phyloP scores from a whole-genome alignment of 2,113 vertebrate species.

The Paratilapia polleni region DNA sequence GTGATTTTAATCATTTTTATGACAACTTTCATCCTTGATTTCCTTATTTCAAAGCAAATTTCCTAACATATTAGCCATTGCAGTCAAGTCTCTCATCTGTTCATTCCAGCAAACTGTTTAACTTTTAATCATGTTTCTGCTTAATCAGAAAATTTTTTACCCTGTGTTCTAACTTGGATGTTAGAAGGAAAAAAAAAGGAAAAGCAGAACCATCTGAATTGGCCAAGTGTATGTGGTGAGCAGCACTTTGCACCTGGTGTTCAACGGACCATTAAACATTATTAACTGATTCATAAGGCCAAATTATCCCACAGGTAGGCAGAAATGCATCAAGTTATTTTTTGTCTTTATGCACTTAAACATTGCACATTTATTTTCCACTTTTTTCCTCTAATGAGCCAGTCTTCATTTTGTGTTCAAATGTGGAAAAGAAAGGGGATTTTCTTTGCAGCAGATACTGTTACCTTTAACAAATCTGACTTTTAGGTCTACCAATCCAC shows the following conservation, averaged over 20 bases:
- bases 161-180: neutral
- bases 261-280: conserved; percentile 14
- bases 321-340: neutral
- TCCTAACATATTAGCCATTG: neutral
- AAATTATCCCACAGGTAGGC: neutral
- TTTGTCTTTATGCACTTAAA: neutral
- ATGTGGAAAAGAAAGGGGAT: neutral
- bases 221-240: neutral
- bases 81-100: neutral
- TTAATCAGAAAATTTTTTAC: neutral
- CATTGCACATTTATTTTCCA: neutral
- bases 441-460: neutral
- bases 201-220: conserved; percentile 4
- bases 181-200: neutral
- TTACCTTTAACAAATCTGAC: neutral
- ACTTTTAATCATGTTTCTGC: neutral
- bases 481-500: neutral
- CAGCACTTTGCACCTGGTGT: conserved; percentile 23
- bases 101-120: neutral
- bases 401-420: neutral
- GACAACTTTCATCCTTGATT: neutral
- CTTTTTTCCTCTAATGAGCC: neutral
- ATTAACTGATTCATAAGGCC: conserved; percentile 20
- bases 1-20: neutral
- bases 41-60: neutral